A percentile compares a stretch with the other conserved stretches of the same genome.
Evolutionary conservation across 2,113 vertebrate species (phyloP).

Genomic region (Psilopsiagon aurifrons): DNA sequence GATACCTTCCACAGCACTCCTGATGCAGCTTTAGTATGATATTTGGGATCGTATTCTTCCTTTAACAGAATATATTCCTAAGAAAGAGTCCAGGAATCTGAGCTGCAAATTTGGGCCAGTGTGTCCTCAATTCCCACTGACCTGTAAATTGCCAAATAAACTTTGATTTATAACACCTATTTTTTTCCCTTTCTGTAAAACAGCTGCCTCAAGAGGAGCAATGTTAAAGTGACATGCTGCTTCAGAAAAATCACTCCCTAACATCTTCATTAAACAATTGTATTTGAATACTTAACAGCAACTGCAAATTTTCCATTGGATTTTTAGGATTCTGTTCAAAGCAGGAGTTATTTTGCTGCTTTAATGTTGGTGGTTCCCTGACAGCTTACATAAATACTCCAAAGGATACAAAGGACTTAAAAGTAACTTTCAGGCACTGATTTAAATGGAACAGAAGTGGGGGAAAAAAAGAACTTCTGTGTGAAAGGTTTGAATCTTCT

Average conservation of each 20-base stretch:
- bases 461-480: not conserved
- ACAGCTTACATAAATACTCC: slow-evolving; percentile 48
- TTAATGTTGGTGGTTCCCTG: slow-evolving; percentile 28
- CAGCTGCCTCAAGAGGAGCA: not conserved
- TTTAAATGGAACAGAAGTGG: slow-evolving; percentile 16
- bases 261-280: slow-evolving; percentile 26
- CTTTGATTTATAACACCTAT: not conserved
- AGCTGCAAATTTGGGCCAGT: not conserved
- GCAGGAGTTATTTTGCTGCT: slow-evolving; percentile 1
- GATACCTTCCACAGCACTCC: not conserved
- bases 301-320: not conserved
- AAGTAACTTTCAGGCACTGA: slow-evolving; percentile 30
- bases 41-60: not conserved
- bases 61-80: not conserved
- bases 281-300: not conserved
- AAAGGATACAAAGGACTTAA: slow-evolving; percentile 46
- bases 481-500: slow-evolving; percentile 30
- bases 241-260: not conserved
- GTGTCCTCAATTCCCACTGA: not conserved
- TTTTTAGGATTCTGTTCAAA: slow-evolving; percentile 31
- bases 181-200: not conserved
- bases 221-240: not conserved
- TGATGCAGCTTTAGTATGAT: not conserved
- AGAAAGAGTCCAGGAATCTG: not conserved
- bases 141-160: not conserved